Percentiles rank a stretch among this genome's conserved stretches.
Conservation (phyloP, 2,888 invertebrate genomes). For the Sthenelais limicola region DNA sequence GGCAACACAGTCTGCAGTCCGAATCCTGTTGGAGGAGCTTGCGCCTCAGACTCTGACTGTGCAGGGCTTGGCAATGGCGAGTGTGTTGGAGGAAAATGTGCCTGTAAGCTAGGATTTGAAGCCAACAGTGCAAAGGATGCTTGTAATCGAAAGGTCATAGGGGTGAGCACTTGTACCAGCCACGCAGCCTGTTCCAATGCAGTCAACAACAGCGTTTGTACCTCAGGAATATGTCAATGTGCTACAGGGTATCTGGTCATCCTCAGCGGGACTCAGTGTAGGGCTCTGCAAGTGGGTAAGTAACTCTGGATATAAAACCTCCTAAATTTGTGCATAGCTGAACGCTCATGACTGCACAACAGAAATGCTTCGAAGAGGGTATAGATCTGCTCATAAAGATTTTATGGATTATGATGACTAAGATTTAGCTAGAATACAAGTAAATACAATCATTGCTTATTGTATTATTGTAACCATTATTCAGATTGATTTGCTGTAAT, state of each 20-base stretch:
- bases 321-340: too few species aligned
- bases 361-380: too few species aligned
- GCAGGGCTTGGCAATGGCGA: not conserved
- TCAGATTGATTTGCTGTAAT: too few species aligned
- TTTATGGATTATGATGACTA: too few species aligned
- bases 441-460: too few species aligned
- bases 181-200: not conserved
- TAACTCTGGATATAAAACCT: too few species aligned
- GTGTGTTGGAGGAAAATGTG: not conserved
- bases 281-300: not conserved
- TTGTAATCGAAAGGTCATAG: not conserved
- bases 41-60: constrained; percentile 8
- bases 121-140: not conserved
- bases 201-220: constrained; percentile 8
- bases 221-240: not conserved
- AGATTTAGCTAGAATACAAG: too few species aligned
- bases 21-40: not conserved
- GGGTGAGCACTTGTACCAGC: not conserved
- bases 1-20: not conserved
- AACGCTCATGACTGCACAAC: too few species aligned
- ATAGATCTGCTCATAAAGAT: too few species aligned
- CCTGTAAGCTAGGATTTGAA: not conserved
- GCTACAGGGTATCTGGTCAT: not conserved
- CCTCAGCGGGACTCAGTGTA: constrained; percentile 3
- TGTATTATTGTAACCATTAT: too few species aligned